Evolutionary conservation across 2,797 vertebrate genomes (phyloP).

Genomic region (Rousettus madagascariensis): DNA sequence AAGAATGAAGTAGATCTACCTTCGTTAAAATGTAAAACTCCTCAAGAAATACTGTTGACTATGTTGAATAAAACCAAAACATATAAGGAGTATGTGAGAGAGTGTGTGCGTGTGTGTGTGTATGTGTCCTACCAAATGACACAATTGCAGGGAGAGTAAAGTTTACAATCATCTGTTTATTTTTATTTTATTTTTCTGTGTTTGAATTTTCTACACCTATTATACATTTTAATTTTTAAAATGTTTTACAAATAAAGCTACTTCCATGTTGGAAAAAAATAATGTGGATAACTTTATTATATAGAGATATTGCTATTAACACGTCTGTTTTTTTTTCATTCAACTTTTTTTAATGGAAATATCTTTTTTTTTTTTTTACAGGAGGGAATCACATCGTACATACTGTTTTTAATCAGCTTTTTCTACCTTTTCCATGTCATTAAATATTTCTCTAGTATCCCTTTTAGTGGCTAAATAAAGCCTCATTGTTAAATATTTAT

Average conservation of each 20-base stretch:
- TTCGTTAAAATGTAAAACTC: not conserved
- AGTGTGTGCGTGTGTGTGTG: not conserved
- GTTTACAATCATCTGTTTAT: not conserved
- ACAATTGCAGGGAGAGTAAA: not conserved
- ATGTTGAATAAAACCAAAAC: not conserved
- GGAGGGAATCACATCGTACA: not conserved
- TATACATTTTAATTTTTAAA: constrained; percentile 6
- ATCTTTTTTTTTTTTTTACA: not conserved
- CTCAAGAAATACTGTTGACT: not conserved
- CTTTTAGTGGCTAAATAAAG: constrained; percentile 62
- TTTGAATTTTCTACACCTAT: not conserved
- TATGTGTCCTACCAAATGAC: not conserved
- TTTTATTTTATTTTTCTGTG: constrained; percentile 4
- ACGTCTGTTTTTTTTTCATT: constrained; percentile 38
- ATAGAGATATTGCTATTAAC: not conserved
- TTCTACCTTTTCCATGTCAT: constrained; percentile 25
- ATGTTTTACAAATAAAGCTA: not conserved
- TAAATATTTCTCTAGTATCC: constrained; percentile 60
- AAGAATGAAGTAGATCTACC: not conserved
- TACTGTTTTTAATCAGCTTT: constrained; percentile 39
- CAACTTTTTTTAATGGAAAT: not conserved
- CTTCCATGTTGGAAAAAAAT: not conserved
- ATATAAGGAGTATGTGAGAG: not conserved
- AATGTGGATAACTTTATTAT: not conserved
- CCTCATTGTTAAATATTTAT: constrained; percentile 68